Evolutionary conservation across 1,140 invertebrate species (phyloP).

Genomic region (Oppia nitens): DNA sequence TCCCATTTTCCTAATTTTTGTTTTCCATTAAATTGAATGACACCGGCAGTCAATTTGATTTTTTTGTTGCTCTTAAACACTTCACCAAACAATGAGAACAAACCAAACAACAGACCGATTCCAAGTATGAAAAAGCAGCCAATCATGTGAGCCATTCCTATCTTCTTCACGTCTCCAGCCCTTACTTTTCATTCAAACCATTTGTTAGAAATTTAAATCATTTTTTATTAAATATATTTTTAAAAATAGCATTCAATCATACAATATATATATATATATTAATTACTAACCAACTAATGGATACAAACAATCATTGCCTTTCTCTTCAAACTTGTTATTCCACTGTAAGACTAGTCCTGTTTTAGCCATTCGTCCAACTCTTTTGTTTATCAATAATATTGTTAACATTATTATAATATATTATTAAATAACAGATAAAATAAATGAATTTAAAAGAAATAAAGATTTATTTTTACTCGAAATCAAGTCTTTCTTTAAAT

Average conservation of each 20-base stretch:
- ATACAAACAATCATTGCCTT: slow-evolving; percentile 58
- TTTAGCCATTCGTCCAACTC: slow-evolving; percentile 57
- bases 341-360: slow-evolving; percentile 67
- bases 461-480: slow-evolving; percentile 33
- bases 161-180: slow-evolving; percentile 49
- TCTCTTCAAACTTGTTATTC: slow-evolving; percentile 53
- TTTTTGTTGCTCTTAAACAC: slow-evolving; percentile 1
- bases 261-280: too few relatives aligned
- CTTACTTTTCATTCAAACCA: too few relatives aligned
- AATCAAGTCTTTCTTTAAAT: slow-evolving; percentile 25
- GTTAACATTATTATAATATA: too few relatives aligned
- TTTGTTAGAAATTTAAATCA: too few relatives aligned
- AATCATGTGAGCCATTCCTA: slow-evolving; percentile 75
- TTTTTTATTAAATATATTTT: too few relatives aligned
- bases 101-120: slow-evolving; percentile 36
- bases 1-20: slow-evolving; percentile 1
- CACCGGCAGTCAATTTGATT: background rate
- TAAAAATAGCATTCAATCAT: too few relatives aligned
- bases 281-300: too few relatives aligned
- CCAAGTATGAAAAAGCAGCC: slow-evolving; percentile 66
- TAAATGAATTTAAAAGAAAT: background rate
- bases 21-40: background rate
- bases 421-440: background rate
- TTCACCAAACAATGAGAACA: slow-evolving; percentile 15
- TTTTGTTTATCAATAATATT: too few relatives aligned